Percentiles rank a stretch among this genome's conserved stretches.
phyloP scores from a whole-genome alignment of 1,140 invertebrate genomes.

The Aphelenchoides avenae region DNA sequence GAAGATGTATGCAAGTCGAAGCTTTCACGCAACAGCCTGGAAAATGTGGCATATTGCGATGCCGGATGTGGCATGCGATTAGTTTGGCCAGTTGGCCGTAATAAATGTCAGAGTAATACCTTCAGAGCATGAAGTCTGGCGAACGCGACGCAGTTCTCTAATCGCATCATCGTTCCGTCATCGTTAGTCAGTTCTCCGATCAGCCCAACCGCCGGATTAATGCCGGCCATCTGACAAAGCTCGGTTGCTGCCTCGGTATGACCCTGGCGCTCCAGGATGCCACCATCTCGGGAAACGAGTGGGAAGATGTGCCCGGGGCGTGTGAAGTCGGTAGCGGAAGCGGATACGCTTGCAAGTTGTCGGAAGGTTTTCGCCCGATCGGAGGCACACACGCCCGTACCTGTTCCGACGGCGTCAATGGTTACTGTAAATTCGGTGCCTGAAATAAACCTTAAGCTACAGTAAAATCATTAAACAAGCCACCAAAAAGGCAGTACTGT shows the following conservation, averaged over 20 bases:
- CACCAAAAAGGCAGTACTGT: neutral
- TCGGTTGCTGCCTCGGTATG: constrained; percentile 9
- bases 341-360: neutral
- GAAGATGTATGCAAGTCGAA: too few species aligned
- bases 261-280: constrained; percentile 17
- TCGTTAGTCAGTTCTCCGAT: constrained; percentile 17
- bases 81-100: too few species aligned
- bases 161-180: constrained; percentile 17
- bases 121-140: neutral
- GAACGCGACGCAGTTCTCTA: neutral
- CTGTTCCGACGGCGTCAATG: neutral
- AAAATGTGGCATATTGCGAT: too few species aligned
- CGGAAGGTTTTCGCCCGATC: neutral
- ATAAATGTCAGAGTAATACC: too few species aligned
- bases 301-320: constrained; percentile 2
- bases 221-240: neutral
- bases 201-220: constrained; percentile 3
- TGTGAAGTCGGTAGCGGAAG: neutral
- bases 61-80: too few species aligned
- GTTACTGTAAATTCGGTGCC: too few species aligned
- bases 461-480: too few species aligned
- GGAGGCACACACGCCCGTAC: neutral
- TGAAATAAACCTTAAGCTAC: too few species aligned
- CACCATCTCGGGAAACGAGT: neutral
- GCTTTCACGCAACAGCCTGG: too few species aligned